Percentiles rank a stretch among this genome's conserved stretches.
phyloP scores from a whole-genome alignment of 2,888 invertebrate species.

The Parasteatoda lunata region DNA sequence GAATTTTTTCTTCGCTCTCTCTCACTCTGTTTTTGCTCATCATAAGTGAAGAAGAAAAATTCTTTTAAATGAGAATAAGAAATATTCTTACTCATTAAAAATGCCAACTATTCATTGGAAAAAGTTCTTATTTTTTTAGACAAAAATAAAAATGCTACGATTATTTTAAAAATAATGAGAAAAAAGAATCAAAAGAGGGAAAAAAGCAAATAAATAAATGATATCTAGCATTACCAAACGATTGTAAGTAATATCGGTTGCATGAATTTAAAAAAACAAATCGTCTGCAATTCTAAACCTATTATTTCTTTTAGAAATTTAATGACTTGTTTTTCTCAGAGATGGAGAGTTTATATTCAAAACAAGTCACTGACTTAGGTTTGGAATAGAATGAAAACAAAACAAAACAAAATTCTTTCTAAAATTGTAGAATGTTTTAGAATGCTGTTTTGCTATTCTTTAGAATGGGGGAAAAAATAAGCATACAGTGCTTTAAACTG shows the following conservation, averaged over 20 bases:
- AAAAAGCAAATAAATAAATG: no score
- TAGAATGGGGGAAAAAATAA: not conserved
- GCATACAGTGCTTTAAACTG: no score
- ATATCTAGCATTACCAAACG: not conserved
- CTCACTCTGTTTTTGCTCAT: not conserved
- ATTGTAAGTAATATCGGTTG: not conserved
- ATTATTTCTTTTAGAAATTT: not conserved
- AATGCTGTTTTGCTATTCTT: not conserved
- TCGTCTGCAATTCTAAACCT: not conserved
- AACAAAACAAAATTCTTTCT: no score
- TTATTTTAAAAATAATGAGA: no score
- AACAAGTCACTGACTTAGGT: slow-evolving; percentile 1
- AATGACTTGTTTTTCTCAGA: not conserved
- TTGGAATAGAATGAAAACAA: no score
- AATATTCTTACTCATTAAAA: not conserved
- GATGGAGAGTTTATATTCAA: not conserved
- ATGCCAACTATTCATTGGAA: not conserved
- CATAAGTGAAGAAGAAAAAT: not conserved
- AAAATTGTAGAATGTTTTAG: not conserved
- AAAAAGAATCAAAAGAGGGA: no score
- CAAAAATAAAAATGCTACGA: not conserved
- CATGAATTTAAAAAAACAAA: not conserved
- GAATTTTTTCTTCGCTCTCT: not conserved
- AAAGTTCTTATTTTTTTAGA: not conserved
- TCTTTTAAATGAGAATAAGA: not conserved